A percentile compares a stretch with the other conserved stretches of the same genome.
Conservation (phyloP, 2,113 vertebrate genomes). For the Athene cunicularia region DNA sequence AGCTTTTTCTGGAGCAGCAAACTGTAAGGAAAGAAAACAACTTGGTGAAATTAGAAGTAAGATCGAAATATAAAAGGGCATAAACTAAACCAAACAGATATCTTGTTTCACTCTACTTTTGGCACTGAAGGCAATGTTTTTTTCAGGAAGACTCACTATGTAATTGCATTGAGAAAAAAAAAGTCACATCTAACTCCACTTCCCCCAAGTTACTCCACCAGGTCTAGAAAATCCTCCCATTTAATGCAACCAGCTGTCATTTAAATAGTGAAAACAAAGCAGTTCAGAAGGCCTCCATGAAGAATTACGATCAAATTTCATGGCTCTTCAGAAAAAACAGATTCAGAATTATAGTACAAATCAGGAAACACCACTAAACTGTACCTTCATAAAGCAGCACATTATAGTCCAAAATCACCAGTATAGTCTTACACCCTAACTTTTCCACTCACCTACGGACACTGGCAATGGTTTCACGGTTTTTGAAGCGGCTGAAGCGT, state of each 20-base stretch:
- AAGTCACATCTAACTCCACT: neutral
- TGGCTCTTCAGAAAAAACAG: neutral
- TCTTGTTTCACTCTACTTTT: neutral
- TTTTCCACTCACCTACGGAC: slow-evolving; percentile 84
- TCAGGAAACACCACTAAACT: neutral
- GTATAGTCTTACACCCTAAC: accelerated
- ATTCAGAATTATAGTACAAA: neutral
- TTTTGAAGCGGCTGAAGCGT: slow-evolving; percentile 97
- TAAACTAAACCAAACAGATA: neutral
- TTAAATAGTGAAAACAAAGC: neutral
- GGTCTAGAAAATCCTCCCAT: neutral
- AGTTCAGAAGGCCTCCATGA: neutral
- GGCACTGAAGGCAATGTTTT: neutral
- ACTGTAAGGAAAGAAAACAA: slow-evolving; percentile 64
- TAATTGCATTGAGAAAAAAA: neutral
- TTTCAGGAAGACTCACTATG: neutral
- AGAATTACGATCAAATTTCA: neutral
- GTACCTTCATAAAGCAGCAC: neutral
- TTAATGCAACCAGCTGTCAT: neutral
- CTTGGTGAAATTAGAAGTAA: neutral
- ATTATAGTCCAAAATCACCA: too few species aligned
- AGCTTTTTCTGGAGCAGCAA: slow-evolving; percentile 97
- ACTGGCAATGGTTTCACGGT: slow-evolving; percentile 96
- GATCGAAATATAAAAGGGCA: neutral
- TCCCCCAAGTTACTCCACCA: neutral